Percentiles rank a stretch among this genome's conserved stretches.
These are phyloP conservation scores for Phyllostomus discolor DNA, from an alignment of 2,113 vertebrate species.

Conservation along the genomic window DNA sequence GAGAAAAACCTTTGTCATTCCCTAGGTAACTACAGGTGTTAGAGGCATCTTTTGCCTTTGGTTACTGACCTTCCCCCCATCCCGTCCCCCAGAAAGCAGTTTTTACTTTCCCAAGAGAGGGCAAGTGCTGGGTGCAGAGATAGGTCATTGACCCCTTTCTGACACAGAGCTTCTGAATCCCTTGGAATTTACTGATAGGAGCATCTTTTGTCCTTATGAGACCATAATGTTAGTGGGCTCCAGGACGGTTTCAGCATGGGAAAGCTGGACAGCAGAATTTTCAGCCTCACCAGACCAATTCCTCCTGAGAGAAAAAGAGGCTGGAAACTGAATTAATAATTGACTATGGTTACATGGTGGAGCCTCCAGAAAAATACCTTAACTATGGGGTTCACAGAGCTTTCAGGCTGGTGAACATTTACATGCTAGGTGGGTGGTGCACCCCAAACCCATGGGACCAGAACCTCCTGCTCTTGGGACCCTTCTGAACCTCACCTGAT, in stretches of 20 bases:
- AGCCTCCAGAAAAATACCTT: background rate
- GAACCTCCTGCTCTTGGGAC: background rate
- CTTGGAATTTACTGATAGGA: background rate
- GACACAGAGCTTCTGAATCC: background rate
- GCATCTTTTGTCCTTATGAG: background rate
- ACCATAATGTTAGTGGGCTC: background rate
- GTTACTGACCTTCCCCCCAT: background rate
- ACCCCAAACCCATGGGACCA: background rate
- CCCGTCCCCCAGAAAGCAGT: no score
- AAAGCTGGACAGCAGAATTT: background rate
- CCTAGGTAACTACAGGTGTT: background rate
- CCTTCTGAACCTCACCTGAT: background rate
- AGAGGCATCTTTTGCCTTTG: background rate
- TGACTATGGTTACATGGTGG: background rate
- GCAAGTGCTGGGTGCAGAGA: no score
- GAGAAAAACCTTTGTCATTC: background rate
- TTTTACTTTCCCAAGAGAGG: no score
- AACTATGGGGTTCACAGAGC: background rate
- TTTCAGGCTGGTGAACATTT: background rate
- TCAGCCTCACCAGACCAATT: background rate
- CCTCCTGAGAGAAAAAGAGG: background rate
- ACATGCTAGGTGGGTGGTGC: background rate
- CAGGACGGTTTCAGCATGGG: background rate
- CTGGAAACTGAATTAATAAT: background rate
- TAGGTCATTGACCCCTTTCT: background rate